Conservation (phyloP, 2,797 vertebrate species). For the Lagorchestes hirsutus region DNA sequence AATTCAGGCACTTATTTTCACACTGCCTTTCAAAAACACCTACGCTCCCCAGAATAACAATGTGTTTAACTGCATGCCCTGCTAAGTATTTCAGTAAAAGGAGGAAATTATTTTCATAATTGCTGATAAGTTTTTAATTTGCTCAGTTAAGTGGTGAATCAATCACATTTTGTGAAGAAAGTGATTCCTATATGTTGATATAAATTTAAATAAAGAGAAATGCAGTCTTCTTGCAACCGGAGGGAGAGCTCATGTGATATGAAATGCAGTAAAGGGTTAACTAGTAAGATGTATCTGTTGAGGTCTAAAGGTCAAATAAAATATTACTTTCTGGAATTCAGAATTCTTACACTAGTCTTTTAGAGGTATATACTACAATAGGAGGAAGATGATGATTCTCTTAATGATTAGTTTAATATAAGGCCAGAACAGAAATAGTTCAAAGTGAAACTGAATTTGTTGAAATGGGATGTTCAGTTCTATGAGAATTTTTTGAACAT, state of each 20-base stretch:
- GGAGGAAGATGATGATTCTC: constrained; percentile 26
- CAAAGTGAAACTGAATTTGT: constrained; percentile 33
- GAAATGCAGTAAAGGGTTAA: constrained; percentile 66
- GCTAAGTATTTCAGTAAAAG: constrained; percentile 76
- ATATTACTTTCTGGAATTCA: constrained; percentile 41
- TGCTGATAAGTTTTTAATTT: constrained; percentile 82
- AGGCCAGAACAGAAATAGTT: constrained; percentile 33
- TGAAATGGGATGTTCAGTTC: constrained; percentile 26
- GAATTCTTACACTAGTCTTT: constrained; percentile 44
- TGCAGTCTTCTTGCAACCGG: constrained; percentile 73
- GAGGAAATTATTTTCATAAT: constrained; percentile 82
- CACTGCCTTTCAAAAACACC: constrained; percentile 83
- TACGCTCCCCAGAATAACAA: constrained; percentile 78
- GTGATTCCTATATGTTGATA: constrained; percentile 72
- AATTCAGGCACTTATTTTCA: constrained; percentile 83
- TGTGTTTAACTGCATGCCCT: constrained; percentile 63
- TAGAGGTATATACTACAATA: constrained; percentile 34
- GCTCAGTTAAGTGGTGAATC: constrained; percentile 77
- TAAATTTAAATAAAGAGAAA: constrained; percentile 72
- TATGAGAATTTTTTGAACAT: constrained; percentile 18
- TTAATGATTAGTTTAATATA: constrained; percentile 17
- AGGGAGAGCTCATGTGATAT: constrained; percentile 67
- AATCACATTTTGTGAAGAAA: constrained; percentile 76
- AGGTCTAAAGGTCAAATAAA: constrained; percentile 53
- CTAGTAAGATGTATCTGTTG: constrained; percentile 53